Percentiles rank a stretch among this genome's conserved stretches.
Evolutionary conservation across 2,797 vertebrate genomes (phyloP).

Genomic region (Coregonus ussuriensis): DNA sequence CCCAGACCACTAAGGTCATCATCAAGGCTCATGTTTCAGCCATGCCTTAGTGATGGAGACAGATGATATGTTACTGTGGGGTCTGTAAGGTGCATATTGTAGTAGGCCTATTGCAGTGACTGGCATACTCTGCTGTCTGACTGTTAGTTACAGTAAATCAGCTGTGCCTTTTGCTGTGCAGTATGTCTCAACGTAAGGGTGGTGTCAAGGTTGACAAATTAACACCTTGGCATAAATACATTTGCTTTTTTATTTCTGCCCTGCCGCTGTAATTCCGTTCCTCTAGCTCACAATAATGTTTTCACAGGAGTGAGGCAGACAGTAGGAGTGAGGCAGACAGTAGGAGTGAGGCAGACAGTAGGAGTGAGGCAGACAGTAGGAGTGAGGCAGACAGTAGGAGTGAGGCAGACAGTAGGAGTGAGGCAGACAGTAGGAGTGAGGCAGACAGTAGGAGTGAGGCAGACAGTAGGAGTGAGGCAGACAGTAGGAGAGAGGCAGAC

Average conservation of each 20-base stretch:
- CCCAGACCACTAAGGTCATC: neutral
- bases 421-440: neutral
- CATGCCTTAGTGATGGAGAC: neutral
- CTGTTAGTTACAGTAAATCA: neutral
- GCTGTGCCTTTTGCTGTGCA: constrained; percentile 1
- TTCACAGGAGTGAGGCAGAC: constrained; percentile 12
- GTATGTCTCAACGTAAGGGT: neutral
- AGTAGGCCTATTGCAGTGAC: no score
- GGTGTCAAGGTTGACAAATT: constrained; percentile 18
- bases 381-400: neutral
- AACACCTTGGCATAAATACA: constrained; percentile 3
- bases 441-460: neutral
- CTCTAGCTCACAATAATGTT: constrained; percentile 3
- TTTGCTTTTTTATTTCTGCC: no score
- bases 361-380: neutral
- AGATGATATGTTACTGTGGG: neutral
- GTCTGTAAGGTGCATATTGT: no score
- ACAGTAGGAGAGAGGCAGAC: no score
- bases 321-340: constrained; percentile 1
- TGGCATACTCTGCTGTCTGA: neutral
- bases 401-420: neutral
- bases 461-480: neutral
- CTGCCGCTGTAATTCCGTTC: neutral
- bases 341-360: neutral
- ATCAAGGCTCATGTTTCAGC: neutral